Evolutionary conservation across 92 coral and sea anemone genomes (phyloP).

Genomic region (Epizoanthus scotinus): DNA sequence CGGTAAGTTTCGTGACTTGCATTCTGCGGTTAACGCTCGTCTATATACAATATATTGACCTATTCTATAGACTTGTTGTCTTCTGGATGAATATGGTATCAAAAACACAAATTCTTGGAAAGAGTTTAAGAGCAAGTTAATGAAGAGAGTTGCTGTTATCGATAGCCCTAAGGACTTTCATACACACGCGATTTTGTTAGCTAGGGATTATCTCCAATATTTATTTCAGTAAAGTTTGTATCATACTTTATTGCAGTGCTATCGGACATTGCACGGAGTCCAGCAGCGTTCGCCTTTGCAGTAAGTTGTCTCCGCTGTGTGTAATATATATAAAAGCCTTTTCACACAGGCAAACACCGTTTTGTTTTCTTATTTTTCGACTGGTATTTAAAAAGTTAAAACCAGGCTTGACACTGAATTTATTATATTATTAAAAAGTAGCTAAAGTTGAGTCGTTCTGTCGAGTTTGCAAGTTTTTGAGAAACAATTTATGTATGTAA

Average conservation of each 20-base stretch:
- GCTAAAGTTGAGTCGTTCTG: too few relatives aligned
- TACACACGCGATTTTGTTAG: not conserved
- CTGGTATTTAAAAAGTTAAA: too few relatives aligned
- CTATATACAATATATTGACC: not conserved
- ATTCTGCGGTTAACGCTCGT: not conserved
- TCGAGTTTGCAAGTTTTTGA: too few relatives aligned
- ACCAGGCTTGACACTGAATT: too few relatives aligned
- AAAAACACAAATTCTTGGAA: slow-evolving; percentile 2
- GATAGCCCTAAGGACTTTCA: not conserved
- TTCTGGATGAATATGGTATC: not conserved
- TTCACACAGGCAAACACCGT: too few relatives aligned
- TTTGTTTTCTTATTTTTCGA: too few relatives aligned
- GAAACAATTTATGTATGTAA: too few relatives aligned
- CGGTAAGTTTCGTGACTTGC: slow-evolving; percentile 19
- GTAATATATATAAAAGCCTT: too few relatives aligned
- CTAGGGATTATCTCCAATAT: not conserved
- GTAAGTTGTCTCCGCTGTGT: slow-evolving; percentile 6
- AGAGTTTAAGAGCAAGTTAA: not conserved
- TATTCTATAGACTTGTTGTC: not conserved
- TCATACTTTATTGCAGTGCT: slow-evolving; percentile 11
- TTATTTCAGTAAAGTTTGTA: not conserved
- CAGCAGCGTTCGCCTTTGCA: slow-evolving; percentile 41
- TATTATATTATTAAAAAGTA: too few relatives aligned
- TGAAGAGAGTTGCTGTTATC: not conserved
- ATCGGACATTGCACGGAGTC: slow-evolving; percentile 27